Evolutionary conservation across 2,888 invertebrate species (phyloP).

Genomic region (Pteria penguin): DNA sequence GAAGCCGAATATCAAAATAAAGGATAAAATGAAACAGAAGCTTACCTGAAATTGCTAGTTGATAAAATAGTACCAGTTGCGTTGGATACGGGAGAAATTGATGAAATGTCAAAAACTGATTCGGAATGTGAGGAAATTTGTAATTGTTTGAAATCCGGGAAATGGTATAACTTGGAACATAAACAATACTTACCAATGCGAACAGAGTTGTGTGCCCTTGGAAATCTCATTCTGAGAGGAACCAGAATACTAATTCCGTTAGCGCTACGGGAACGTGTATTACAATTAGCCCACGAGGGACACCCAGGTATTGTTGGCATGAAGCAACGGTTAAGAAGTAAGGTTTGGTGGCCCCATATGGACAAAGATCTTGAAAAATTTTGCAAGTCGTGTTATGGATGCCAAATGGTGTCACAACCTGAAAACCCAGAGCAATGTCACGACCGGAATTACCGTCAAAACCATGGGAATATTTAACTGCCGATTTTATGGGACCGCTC

Average conservation of each 20-base stretch:
- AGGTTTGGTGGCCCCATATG: conserved; percentile 63
- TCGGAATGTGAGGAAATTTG: not conserved
- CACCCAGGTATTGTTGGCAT: conserved; percentile 44
- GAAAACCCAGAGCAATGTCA: conserved; percentile 40
- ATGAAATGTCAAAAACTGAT: conserved; percentile 17
- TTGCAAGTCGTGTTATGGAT: conserved; percentile 46
- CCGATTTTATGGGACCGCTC: conserved; percentile 55
- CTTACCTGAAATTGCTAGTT: conserved; percentile 29
- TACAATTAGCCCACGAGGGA: conserved; percentile 52
- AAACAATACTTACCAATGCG: conserved; percentile 39
- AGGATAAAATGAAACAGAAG: not conserved
- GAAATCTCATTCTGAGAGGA: conserved; percentile 48
- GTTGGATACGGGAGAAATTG: conserved; percentile 27
- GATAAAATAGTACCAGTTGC: conserved; percentile 41
- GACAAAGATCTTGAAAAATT: conserved; percentile 45
- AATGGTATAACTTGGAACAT: conserved; percentile 27
- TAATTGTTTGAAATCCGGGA: not conserved
- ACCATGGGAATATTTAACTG: conserved; percentile 52
- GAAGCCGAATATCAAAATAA: not conserved
- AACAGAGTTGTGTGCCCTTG: conserved; percentile 42
- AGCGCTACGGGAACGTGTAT: conserved; percentile 30
- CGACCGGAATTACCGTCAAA: conserved; percentile 39
- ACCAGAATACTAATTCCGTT: conserved; percentile 49
- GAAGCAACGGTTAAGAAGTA: conserved; percentile 45
- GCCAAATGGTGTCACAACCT: conserved; percentile 39